Base-by-base conservation (phyloP, 1,140 invertebrate genomes). In the Apis florea region DNA sequence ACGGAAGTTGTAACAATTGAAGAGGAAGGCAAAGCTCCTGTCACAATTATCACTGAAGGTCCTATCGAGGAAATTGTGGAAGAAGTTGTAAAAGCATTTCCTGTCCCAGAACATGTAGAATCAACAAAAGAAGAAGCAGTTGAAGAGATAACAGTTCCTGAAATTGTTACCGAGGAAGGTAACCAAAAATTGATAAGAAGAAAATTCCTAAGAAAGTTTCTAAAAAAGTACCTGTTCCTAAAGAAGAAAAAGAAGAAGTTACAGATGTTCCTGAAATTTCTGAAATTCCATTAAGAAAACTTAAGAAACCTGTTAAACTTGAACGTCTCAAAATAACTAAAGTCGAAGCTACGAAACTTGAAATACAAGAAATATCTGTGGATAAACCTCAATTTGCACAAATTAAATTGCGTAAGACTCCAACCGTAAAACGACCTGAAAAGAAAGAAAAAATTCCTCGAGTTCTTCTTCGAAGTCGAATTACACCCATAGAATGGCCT, bases 381-480 rank as follows among this genome's bases (percentile, higher is more conserved):
- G 59, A 74, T 31, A 82, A 92, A 70, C 84, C 89, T 17, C 89
- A 93, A 58, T 80, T 80, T 10, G 78, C 78, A n/a, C 78, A 80
- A 56, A 58, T 80, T 2, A 80, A 73, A 31, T 31, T 80, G 8
- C 78, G 78, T 17, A 93, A 94, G 82, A 90, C 93, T 13, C 78
- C 70, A 47, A 54, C 47, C 0, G 53, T 47, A 1, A 80, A 80
- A 24, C 49, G 94, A 94, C 93, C 40, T 91, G 95, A 26, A 95
- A 96, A 94, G 91, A 96, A 71, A 95, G 88, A 92, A 13, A 93
- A 94, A 84, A 81, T 96, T 51, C 95, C 95, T 0, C 96, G 96
- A 92, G 89, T 96, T 74, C 90, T 95, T 85, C 90, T 96, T 15
- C 95, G 95, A 87, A 96, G 96, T 91, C 93, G 95, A 67, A 95